Conservation (phyloP, 2,888 invertebrate species). For the Drosophila tripunctata region DNA sequence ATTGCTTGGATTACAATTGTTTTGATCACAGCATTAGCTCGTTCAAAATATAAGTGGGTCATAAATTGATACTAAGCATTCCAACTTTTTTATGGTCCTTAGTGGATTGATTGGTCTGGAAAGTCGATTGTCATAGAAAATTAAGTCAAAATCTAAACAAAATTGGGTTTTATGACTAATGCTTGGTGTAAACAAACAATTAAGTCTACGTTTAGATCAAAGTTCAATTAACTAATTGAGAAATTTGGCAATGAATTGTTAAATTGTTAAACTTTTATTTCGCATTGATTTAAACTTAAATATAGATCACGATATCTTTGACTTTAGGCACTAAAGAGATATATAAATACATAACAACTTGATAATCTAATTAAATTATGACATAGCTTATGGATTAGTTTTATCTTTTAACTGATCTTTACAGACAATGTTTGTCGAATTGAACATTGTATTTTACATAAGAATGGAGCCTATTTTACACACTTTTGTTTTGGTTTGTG, state of each 20-base stretch:
- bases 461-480: slow-evolving; percentile 30
- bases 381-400: slow-evolving; percentile 52
- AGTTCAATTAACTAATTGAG: not conserved
- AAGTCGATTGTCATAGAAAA: not conserved
- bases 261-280: slow-evolving; percentile 40
- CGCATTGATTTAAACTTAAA: slow-evolving; percentile 56
- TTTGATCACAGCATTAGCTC: not conserved
- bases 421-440: slow-evolving; percentile 36
- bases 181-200: not conserved
- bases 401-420: slow-evolving; percentile 42
- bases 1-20: not conserved
- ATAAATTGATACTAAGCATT: not conserved
- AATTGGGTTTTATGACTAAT: not conserved
- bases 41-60: not conserved
- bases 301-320: slow-evolving; percentile 77
- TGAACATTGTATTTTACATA: slow-evolving; percentile 4
- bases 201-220: not conserved
- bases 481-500: slow-evolving; percentile 55
- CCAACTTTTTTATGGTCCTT: no score
- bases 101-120: not conserved
- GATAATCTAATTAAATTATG: slow-evolving; percentile 59
- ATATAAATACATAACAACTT: slow-evolving; percentile 74
- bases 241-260: slow-evolving; percentile 4
- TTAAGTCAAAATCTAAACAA: not conserved
- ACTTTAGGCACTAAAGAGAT: slow-evolving; percentile 71